These are phyloP conservation scores for Pavo muticus DNA, from an alignment of 2,113 vertebrate species.

Conservation along the genomic window DNA sequence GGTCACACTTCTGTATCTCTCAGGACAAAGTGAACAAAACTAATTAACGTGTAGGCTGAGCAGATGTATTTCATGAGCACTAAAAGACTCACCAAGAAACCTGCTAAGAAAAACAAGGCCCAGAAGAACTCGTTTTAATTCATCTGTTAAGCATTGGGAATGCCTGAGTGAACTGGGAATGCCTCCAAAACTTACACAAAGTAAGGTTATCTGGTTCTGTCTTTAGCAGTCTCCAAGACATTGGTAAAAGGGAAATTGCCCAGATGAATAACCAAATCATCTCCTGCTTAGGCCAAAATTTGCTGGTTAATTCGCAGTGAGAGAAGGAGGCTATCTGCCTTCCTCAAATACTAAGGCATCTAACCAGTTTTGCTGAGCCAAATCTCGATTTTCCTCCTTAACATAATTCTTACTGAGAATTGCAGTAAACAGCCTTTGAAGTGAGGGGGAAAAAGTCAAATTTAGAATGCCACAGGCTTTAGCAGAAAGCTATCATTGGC, in stretches of 20 bases:
- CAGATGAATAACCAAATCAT: background rate
- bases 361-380: background rate
- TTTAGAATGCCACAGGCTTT: background rate
- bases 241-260: background rate
- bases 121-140: background rate
- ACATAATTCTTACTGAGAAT: background rate
- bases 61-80: rapidly evolving
- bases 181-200: background rate
- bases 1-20: rapidly evolving
- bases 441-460: background rate
- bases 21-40: background rate
- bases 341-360: background rate
- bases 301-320: background rate
- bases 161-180: background rate
- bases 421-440: background rate
- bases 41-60: background rate
- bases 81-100: background rate
- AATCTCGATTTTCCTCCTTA: background rate
- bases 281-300: background rate
- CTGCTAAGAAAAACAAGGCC: background rate
- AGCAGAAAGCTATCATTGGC: background rate
- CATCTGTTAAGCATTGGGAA: background rate
- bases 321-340: background rate
- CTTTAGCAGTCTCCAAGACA: background rate
- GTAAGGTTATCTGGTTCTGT: background rate